Evolutionary conservation across 2,113 vertebrate species (phyloP), one percentile per base, ranked within the genome.

Genomic region (Chlorodrepanis virens): DNA sequence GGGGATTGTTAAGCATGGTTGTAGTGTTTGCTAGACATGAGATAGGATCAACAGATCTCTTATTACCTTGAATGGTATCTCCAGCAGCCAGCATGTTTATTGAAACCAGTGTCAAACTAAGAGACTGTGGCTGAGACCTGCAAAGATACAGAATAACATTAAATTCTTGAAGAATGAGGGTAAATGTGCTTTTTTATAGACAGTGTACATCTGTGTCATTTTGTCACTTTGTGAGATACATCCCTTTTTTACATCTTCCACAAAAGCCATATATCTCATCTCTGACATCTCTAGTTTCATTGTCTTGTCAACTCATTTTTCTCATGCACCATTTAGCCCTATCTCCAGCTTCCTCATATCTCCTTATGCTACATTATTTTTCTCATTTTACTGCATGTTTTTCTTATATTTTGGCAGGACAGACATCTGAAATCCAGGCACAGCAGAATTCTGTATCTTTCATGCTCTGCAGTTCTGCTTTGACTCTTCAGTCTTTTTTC

Each of bases 261-360:
- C 1, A 3, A 53, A 78, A 94, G 69, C 42, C 74, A 60, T 84
- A 45, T 40, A 44, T 92, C 40, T 91, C 65, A 60, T 79, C 44
- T 68, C 57, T 93, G 94, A 95, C 89, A 76, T 89, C 70, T 71
- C 61, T 53, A 29, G 77, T 82, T 84, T 87, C 61, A 29, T 49
- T 82, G 77, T 78, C 87, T 75, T 92, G 89, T 95, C 76, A 75
- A 56, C 28, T 75, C 93, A 93, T 96, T 94, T 94, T 96, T 96
- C 91, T 93, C 2, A 2, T 79, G 69, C 49, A 83, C 40, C 47
- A 70, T 47, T 92, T 91, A 81, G n/a, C 44, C 47, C 54, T 87
- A 17, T 68, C 83, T 78, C 56, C 71, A 87, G 13, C 27, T 92
- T 84, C 52, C 53, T 87, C 8, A 1, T 87, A 45, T 75, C 44